Evolutionary conservation across 1,140 invertebrate genomes (phyloP), one percentile per base, ranked within the genome.

Genomic region (Drosophila cardini): DNA sequence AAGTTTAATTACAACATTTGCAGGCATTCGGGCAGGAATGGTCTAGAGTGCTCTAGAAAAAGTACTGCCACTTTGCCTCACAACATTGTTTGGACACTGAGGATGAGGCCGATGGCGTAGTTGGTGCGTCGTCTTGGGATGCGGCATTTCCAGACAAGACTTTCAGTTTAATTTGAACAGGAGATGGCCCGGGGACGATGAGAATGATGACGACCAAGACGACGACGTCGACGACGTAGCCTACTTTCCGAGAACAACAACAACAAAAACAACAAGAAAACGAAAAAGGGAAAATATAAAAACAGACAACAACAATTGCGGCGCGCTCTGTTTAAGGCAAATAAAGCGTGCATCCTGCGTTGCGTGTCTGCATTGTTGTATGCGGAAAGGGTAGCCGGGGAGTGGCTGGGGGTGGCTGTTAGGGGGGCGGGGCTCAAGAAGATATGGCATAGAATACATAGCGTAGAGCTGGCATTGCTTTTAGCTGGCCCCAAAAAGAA

Each of bases 141-240:
- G 8, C 34, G 36, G 56, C 26, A 40, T 43, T 48, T 45, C 50
- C 64, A 78, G 82, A 83, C 83, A 87, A 87, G 84, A 84, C 78
- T 87, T 89, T 80, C 84, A 80, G 84, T 87, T 87, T 89, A 84
- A 87, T 87, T 87, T 87, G 84, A 89, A 89, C 84, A 89, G 76
- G 73, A 84, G 84, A 81, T 77, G 73, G 67, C 68, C 55, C 61
- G 61, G 48, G 68, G 73, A 53, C 30, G 50, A 16, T 26, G 72
- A 32, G 15, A 36, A 70, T 34, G 34, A 13, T 32, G 45, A 61
- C 52, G 56, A 60, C 15, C 38, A 64, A 9, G 34, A 56, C 16
- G 63, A 52, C 8, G 72, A 67, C 48, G 68, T 63, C 48, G 68
- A 76, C 70, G 60, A 78, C 70, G 69, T 84, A 84, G 84, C 84